Evolutionary conservation across 2,113 vertebrate genomes (phyloP), one percentile per base, ranked within the genome.

Genomic region (Ictidomys tridecemlineatus): DNA sequence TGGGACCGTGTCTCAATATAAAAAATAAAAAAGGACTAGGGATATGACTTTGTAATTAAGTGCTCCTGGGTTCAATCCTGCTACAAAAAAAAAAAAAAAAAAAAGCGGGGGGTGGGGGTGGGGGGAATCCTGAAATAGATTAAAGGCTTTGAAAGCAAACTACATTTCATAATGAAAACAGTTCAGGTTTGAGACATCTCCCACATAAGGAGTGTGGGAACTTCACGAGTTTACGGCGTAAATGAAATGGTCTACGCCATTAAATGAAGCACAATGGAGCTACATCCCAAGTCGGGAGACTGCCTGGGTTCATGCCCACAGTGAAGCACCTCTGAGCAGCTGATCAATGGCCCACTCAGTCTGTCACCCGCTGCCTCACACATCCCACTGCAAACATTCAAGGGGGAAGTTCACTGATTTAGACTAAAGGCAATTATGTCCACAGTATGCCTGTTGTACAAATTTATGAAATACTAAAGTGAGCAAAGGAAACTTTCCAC

Each of bases 91-190:
- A 61, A 61, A 61, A 61, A 24, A 61, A 24, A 56, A 58, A 61
- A 61, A 61, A 61, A 8, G 7, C 1, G 45, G 45, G 45, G 45
- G 45, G 1, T 8, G 42, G 42, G 42, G 42, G 42, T 39, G 39
- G 39, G 42, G 42, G 42, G 42, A 61, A 26, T 11, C 61, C 61
- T 63, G 61, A 63, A 63, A 67, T 1, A 92, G 11, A 70, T 37
- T 18, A 80, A 94, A 88, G 42, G 26, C 18, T 93, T 92, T 70
- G 80, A 72, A 79, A 92, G 34, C 45, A 72, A 96, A 86, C 7
- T 63, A 5, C 4, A 77, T 48, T 91, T 61, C 77, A 78, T 80
- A 61, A 37, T 22, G 58, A 85, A 32, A 74, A 74, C 4, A 14
- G 70, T 82, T 76, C 58, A 37, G 20, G 32, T 48, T 93, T 69